Percentiles rank a stretch among this genome's conserved stretches.
phyloP scores from a whole-genome alignment of 2,113 vertebrate species.

The Stegostoma tigrinum region DNA sequence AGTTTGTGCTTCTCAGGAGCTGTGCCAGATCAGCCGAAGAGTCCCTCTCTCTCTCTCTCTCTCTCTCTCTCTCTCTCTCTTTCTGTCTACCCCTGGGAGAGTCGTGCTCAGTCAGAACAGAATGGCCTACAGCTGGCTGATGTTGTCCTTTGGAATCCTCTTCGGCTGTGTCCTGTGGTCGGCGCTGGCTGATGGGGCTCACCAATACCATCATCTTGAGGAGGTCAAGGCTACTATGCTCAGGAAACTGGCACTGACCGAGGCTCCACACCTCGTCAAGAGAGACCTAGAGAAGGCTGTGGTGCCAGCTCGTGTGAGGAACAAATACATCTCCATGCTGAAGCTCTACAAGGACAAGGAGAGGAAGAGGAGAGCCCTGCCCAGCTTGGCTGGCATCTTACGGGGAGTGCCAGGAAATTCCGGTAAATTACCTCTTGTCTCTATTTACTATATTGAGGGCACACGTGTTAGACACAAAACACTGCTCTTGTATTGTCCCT shows the following conservation, averaged over 20 bases:
- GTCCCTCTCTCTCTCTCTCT: not conserved
- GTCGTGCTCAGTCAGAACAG: too few relatives aligned
- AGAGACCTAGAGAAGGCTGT: slow-evolving; percentile 69
- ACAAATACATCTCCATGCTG: slow-evolving; percentile 75
- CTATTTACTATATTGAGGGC: not conserved
- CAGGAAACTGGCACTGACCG: slow-evolving; percentile 64
- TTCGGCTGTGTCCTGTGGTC: not conserved
- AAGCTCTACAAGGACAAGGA: slow-evolving; percentile 59
- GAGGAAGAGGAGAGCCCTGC: slow-evolving; percentile 69
- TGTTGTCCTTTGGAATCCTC: not conserved
- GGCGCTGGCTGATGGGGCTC: not conserved
- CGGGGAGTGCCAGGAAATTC: slow-evolving; percentile 73
- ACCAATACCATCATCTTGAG: slow-evolving; percentile 38
- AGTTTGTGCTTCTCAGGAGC: not conserved
- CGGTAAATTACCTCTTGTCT: slow-evolving; percentile 53
- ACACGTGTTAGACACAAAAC: not conserved
- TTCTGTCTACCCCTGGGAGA: not conserved
- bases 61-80: not conserved
- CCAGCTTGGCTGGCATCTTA: slow-evolving; percentile 77
- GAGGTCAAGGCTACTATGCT: slow-evolving; percentile 67
- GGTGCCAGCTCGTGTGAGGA: slow-evolving; percentile 67
- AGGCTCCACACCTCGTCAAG: slow-evolving; percentile 65
- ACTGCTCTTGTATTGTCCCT: not conserved
- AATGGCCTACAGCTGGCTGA: not conserved
- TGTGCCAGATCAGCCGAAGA: not conserved